phyloP scores from a whole-genome alignment of 2,113 vertebrate genomes.

The Genyomyrus donnyi region DNA sequence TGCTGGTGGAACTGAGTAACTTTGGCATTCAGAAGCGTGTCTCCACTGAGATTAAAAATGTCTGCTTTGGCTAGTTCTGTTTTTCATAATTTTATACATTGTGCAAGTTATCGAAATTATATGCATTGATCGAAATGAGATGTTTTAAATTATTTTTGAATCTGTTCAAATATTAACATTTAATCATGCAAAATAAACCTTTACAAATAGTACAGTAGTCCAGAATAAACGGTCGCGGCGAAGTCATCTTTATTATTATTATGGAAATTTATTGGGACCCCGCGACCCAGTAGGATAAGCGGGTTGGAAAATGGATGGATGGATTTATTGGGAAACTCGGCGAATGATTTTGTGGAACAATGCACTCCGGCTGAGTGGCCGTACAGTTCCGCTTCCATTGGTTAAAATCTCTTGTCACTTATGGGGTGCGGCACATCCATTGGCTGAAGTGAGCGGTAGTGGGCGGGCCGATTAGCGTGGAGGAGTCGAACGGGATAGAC shows the following conservation, averaged over 20 bases:
- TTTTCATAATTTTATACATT: background rate
- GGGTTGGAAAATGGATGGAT: too few relatives aligned
- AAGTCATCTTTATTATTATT: background rate
- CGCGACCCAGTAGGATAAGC: too few relatives aligned
- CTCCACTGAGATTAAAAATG: background rate
- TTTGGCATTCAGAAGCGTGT: background rate
- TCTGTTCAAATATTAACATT: background rate
- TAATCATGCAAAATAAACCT: background rate
- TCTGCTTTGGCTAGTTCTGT: background rate
- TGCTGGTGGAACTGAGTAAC: background rate
- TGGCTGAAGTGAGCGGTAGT: slow-evolving; percentile 2
- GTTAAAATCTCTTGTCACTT: background rate
- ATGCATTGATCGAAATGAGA: background rate
- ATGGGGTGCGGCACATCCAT: background rate
- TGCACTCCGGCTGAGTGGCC: background rate
- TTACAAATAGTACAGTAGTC: background rate
- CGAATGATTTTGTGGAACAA: background rate
- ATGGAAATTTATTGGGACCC: background rate
- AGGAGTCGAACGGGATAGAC: slow-evolving; percentile 45
- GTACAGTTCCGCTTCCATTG: background rate
- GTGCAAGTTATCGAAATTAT: background rate
- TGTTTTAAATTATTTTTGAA: background rate
- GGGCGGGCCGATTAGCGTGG: slow-evolving; percentile 22
- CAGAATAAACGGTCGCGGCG: background rate
- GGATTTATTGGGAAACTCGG: background rate